phyloP scores from a whole-genome alignment of 37 sponge, comb jelly and placozoan genomes.

The Aplysina aerophoba region DNA sequence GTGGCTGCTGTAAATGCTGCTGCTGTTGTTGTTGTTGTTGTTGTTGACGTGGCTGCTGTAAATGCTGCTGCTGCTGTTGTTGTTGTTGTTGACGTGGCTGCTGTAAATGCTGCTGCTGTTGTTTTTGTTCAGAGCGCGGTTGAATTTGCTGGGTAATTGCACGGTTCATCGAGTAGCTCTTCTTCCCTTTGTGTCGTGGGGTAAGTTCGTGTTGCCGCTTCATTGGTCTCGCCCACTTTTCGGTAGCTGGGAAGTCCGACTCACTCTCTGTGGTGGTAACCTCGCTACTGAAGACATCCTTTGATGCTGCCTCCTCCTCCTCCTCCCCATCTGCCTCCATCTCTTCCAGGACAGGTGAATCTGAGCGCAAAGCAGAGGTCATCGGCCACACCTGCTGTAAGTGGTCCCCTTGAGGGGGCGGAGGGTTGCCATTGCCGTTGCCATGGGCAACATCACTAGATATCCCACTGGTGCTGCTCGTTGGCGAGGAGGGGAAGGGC shows the following conservation, averaged over 20 bases:
- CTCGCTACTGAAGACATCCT: slow-evolving; percentile 1
- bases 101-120: too few species aligned
- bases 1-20: too few species aligned
- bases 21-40: not conserved
- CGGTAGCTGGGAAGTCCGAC: not conserved
- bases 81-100: not conserved
- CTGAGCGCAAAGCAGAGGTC: not conserved
- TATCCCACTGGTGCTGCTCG: not conserved
- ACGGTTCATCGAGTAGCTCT: slow-evolving; percentile 7
- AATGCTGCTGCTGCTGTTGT: not conserved
- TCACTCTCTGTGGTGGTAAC: slow-evolving; percentile 11
- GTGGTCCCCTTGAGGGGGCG: not conserved
- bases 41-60: not conserved
- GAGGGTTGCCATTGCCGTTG: not conserved
- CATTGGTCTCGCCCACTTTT: not conserved
- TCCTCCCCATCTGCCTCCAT: too few species aligned
- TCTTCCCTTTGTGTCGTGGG: not conserved
- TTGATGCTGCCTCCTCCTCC: not conserved
- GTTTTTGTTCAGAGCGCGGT: too few species aligned
- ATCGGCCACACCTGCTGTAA: not conserved
- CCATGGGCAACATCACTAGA: not conserved
- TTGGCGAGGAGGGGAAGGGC: not conserved
- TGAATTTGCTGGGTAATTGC: not conserved
- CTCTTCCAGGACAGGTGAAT: too few species aligned
- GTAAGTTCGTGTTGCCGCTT: not conserved